Base-by-base conservation (phyloP, 2,888 invertebrate species). In the Drosophila melanocephala region DNA sequence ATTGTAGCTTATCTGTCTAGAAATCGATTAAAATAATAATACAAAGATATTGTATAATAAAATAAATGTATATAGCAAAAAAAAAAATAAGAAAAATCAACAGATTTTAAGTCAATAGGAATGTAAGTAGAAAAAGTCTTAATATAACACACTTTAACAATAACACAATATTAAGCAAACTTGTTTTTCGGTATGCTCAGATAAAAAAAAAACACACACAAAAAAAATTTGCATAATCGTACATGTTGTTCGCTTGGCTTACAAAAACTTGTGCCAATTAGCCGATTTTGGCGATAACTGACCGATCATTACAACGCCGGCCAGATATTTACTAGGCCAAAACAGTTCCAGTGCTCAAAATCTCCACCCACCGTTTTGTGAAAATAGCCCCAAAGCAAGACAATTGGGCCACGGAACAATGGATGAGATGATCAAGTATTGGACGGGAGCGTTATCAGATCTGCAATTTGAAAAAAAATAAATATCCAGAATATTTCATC, bases 241-340 rank as follows among this genome's bases (percentile, higher is more conserved):
- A 57, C 59, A 67, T 42, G 64, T n/a, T 42, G 64, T n/a, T 37
- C 19, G 67, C 30, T 52, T 44, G 61, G 47, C 19, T 32, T 47
- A 32, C 58, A 51, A 67, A 64, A 67, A 70, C 35, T 59, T 71
- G 61, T 37, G 59, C 75, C 90, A 90, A 90, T 86, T 90, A 87
- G 72, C 44, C 70, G 91, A 90, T 85, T 83, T 71, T 62, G 67
- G 89, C 89, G 85, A 90, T 86, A 86, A 83, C 90, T 86, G 85
- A 83, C 91, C 85, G 72, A 80, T 85, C 71, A 88, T 85, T 85
- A 86, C 84, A 72, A 73, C 74, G 70, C 69, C 67, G 68, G 69
- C 81, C 72, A 83, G 84, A 76, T 83, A 67, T 79, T 71, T 85
- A 85, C 82, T 88, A 76, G 72, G n/a, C 56, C 6, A 57, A 39